These are phyloP conservation scores for Pterocles burchelli DNA, from an alignment of 2,113 vertebrate species.

Conservation along the genomic window DNA sequence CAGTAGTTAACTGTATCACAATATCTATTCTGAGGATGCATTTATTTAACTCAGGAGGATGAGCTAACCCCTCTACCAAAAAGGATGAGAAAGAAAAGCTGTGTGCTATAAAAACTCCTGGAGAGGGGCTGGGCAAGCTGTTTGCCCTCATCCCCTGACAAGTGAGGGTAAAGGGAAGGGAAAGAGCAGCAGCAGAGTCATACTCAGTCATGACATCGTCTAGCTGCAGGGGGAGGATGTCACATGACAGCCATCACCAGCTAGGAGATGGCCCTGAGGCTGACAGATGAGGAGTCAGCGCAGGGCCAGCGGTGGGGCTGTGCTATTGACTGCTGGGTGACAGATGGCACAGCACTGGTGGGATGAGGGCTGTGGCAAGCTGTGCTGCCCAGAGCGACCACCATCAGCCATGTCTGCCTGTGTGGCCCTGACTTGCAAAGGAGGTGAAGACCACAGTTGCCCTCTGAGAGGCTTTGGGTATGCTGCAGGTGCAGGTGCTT, in stretches of 20 bases:
- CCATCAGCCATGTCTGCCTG: accelerated
- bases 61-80: background rate
- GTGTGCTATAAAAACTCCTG: accelerated
- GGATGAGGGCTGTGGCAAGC: accelerated
- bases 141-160: background rate
- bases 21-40: background rate
- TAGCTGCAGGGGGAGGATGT: background rate
- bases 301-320: background rate
- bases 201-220: too few species aligned
- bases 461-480: background rate
- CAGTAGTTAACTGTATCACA: background rate
- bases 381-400: background rate
- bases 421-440: background rate
- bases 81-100: background rate
- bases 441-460: background rate
- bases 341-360: background rate
- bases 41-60: background rate
- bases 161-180: background rate
- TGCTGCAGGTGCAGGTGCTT: background rate
- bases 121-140: background rate
- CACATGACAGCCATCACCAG: background rate
- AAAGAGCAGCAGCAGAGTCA: background rate
- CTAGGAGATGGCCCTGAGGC: background rate
- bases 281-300: background rate
- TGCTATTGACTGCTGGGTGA: background rate